Evolutionary conservation across 2,888 invertebrate genomes (phyloP).

Genomic region (Andricus curvator): DNA sequence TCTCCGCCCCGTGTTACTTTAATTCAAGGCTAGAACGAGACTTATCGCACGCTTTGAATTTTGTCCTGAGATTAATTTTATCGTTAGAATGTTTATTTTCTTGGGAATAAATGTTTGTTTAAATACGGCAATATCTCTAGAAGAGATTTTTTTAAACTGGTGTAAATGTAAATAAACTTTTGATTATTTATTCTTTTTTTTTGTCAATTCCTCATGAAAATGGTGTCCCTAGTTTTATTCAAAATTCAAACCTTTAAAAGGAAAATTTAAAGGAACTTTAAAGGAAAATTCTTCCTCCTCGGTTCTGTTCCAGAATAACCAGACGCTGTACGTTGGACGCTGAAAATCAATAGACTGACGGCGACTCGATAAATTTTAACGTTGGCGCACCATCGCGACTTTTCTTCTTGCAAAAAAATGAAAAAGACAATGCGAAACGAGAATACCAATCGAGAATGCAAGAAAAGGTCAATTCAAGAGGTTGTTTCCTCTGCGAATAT

Average conservation of each 20-base stretch:
- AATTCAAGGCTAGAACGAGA: constrained; percentile 37
- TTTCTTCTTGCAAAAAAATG: constrained; percentile 40
- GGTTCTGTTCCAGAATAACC: constrained; percentile 37
- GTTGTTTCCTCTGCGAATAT: constrained; percentile 38
- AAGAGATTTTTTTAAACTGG: background rate
- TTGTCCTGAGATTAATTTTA: constrained; percentile 30
- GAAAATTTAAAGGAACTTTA: constrained; percentile 14
- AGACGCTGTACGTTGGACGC: constrained; percentile 37
- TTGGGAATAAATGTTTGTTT: constrained; percentile 22
- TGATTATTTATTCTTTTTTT: constrained; percentile 3
- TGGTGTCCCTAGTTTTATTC: constrained; percentile 12
- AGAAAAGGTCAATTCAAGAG: constrained; percentile 39
- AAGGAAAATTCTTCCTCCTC: constrained; percentile 39
- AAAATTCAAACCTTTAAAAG: constrained; percentile 5
- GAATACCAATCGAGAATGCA: constrained; percentile 37
- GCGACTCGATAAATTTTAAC: constrained; percentile 55
- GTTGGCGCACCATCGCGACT: constrained; percentile 33
- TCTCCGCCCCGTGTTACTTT: constrained; percentile 28
- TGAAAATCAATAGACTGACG: constrained; percentile 48
- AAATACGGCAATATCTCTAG: background rate
- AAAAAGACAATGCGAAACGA: constrained; percentile 39
- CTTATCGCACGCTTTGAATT: constrained; percentile 35
- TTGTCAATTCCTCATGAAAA: background rate
- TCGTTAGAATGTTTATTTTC: constrained; percentile 28
- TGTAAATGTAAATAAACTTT: constrained; percentile 10